Conservation (phyloP, 1,140 invertebrate species). For the Macrobrachium nipponense region DNA sequence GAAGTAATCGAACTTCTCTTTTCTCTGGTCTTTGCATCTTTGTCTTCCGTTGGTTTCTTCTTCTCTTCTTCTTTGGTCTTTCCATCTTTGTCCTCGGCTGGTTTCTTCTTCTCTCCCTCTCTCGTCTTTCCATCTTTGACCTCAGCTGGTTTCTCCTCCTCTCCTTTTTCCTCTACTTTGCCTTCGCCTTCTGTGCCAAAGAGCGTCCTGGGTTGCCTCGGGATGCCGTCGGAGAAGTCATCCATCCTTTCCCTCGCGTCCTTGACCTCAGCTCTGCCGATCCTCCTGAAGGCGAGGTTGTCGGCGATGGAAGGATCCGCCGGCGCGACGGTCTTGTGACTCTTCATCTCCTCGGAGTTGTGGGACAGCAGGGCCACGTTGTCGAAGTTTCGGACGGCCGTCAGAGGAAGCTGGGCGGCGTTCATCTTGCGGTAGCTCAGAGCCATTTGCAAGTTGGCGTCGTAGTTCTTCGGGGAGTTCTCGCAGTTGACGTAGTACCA, state of each 20-base stretch:
- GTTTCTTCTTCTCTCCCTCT: background rate
- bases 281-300: background rate
- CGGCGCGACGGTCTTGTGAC: background rate
- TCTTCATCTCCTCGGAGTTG: constrained; percentile 5
- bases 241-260: background rate
- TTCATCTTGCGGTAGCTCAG: constrained; percentile 93
- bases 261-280: background rate
- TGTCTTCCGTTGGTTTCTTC: background rate
- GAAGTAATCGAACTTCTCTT: background rate
- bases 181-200: background rate
- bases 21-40: background rate
- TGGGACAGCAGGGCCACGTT: constrained; percentile 9
- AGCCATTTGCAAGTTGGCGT: constrained; percentile 89
- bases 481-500: constrained; percentile 92
- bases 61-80: background rate
- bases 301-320: background rate
- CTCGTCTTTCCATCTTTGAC: background rate
- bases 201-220: background rate
- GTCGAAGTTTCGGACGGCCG: constrained; percentile 8
- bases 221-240: background rate
- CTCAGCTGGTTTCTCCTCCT: background rate
- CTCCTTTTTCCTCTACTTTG: background rate
- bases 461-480: constrained; percentile 81
- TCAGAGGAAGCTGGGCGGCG: constrained; percentile 66
- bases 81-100: background rate